A percentile compares a stretch with the other conserved stretches of the same genome.
These are phyloP conservation scores for Andricus curvator DNA, from an alignment of 2,888 invertebrate species.

Conservation along the genomic window DNA sequence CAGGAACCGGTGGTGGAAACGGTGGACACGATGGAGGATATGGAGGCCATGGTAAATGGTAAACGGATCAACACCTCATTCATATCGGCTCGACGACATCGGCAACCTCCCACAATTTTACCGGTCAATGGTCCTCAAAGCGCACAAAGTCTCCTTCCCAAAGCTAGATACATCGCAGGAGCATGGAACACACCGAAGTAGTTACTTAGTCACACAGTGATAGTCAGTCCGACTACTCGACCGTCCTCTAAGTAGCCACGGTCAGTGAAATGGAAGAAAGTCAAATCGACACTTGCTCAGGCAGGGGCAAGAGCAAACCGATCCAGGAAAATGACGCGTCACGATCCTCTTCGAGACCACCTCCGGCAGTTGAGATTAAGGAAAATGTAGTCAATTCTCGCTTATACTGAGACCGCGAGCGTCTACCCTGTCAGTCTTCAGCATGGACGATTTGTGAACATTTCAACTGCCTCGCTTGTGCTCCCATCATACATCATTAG, in stretches of 20 bases:
- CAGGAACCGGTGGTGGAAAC: too few relatives aligned
- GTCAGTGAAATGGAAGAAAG: too few relatives aligned
- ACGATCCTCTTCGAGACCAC: too few relatives aligned
- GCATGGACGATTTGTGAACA: conserved; percentile 44
- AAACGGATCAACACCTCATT: conserved; percentile 73
- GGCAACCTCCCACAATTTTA: conserved; percentile 75
- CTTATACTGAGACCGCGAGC: conserved; percentile 58
- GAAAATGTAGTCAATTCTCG: conserved; percentile 69
- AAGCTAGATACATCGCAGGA: conserved; percentile 71
- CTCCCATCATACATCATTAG: conserved; percentile 48
- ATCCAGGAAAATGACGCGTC: too few relatives aligned
- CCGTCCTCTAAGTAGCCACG: conserved; percentile 46
- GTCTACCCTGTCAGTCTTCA: conserved; percentile 49
- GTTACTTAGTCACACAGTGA: conserved; percentile 54
- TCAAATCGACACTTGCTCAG: too few relatives aligned
- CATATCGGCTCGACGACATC: conserved; percentile 77
- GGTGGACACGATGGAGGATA: too few relatives aligned
- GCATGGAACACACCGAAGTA: conserved; percentile 61
- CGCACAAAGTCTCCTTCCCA: conserved; percentile 60
- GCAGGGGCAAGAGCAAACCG: too few relatives aligned
- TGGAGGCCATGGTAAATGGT: conserved; percentile 73
- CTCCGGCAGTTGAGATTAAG: too few relatives aligned
- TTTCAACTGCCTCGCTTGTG: neutral
- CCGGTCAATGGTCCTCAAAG: conserved; percentile 75
- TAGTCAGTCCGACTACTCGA: conserved; percentile 55